These are phyloP conservation scores for Onychostoma macrolepis DNA, from an alignment of 2,113 vertebrate genomes.

Conservation along the genomic window DNA sequence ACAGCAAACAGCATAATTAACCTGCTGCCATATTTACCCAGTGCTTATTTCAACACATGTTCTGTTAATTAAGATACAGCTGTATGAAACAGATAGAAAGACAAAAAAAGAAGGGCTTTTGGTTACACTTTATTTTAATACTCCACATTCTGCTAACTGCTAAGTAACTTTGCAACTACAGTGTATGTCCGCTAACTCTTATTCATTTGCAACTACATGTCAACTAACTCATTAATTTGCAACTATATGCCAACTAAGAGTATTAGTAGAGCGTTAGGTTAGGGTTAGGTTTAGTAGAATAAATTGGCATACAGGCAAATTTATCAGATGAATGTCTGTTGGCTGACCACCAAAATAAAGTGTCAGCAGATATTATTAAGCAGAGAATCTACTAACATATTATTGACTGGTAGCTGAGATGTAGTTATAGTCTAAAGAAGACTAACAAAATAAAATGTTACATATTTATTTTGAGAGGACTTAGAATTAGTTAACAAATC, in stretches of 20 bases:
- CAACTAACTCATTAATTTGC: too few species aligned
- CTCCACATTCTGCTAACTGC: not conserved
- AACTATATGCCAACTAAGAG: too few species aligned
- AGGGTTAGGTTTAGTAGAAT: not conserved
- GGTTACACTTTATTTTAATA: not conserved
- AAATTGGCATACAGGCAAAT: not conserved
- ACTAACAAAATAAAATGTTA: not conserved
- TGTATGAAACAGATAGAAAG: slow-evolving; percentile 63
- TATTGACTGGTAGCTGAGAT: too few species aligned
- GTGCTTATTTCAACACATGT: slow-evolving; percentile 52
- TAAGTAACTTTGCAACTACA: not conserved
- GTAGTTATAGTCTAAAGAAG: not conserved
- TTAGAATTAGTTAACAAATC: not conserved
- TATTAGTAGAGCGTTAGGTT: not conserved
- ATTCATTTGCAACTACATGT: too few species aligned
- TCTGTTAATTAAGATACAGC: slow-evolving; percentile 65
- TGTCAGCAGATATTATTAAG: too few species aligned
- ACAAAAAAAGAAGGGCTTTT: not conserved
- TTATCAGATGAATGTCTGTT: too few species aligned
- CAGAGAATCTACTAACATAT: too few species aligned
- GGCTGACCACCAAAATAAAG: too few species aligned
- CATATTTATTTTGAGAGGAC: not conserved
- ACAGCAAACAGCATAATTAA: not conserved
- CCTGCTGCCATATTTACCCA: slow-evolving; percentile 49
- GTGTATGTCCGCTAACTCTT: too few species aligned